Percentiles rank a stretch among this genome's conserved stretches.
These are phyloP conservation scores for Calephelis nemesis DNA, from an alignment of 1,140 invertebrate species.

Conservation along the genomic window DNA sequence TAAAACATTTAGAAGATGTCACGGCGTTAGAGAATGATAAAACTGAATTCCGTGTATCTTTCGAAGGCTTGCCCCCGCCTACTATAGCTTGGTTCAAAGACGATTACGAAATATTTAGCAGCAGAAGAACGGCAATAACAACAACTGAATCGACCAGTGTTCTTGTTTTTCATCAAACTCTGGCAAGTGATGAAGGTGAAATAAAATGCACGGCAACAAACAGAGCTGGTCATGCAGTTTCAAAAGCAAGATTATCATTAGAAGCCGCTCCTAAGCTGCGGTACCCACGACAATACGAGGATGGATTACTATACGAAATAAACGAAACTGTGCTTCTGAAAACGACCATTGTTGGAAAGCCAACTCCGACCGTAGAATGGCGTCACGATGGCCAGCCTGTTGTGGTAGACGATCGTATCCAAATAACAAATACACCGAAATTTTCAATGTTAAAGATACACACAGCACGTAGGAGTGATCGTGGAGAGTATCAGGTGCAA, in stretches of 20 bases:
- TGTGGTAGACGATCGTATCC: conserved; percentile 81
- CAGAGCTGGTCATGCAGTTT: conserved; percentile 87
- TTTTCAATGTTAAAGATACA: conserved; percentile 86
- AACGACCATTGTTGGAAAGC: conserved; percentile 93
- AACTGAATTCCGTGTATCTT: conserved; percentile 90
- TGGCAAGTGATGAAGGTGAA: conserved; percentile 90
- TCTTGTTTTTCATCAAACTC: conserved; percentile 89
- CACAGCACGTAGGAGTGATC: conserved; percentile 86
- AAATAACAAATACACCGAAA: conserved; percentile 85
- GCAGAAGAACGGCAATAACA: conserved; percentile 86
- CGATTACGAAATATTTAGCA: conserved; percentile 91
- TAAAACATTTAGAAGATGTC: conserved; percentile 83
- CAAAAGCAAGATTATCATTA: conserved; percentile 85
- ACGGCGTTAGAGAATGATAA: conserved; percentile 88
- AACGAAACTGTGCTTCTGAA: conserved; percentile 93
- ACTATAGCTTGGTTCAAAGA: conserved; percentile 96
- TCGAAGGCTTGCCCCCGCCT: conserved; percentile 90
- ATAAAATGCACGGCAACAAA: conserved; percentile 94
- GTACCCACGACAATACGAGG: conserved; percentile 90
- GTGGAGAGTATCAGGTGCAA: conserved; percentile 92
- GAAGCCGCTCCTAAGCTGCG: conserved; percentile 90
- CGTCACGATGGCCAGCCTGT: conserved; percentile 90
- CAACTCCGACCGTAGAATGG: conserved; percentile 91
- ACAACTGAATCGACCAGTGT: conserved; percentile 88
- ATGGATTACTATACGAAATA: conserved; percentile 92